phyloP scores from a whole-genome alignment of 2,888 invertebrate species.

The Cephonodes hylas region DNA sequence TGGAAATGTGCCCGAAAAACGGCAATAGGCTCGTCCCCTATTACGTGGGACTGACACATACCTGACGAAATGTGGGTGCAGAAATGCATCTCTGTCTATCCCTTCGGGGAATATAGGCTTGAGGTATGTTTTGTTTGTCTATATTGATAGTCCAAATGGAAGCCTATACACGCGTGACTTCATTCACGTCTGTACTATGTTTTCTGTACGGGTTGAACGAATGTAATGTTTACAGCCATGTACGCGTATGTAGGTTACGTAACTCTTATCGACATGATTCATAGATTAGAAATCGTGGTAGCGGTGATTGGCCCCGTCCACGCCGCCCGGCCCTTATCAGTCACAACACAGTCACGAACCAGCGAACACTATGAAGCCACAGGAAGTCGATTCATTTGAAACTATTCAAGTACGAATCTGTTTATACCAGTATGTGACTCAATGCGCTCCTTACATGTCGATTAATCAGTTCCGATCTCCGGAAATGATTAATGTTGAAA shows the following conservation, averaged over 20 bases:
- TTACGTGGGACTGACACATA: too few species aligned
- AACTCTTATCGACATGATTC: slow-evolving; percentile 31
- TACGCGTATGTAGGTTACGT: slow-evolving; percentile 20
- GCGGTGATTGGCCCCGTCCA: slow-evolving; percentile 39
- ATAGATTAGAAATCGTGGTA: slow-evolving; percentile 38
- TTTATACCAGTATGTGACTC: slow-evolving; percentile 25
- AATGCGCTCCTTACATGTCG: neutral
- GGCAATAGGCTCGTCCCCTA: too few species aligned
- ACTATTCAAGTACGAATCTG: slow-evolving; percentile 37
- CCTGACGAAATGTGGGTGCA: too few species aligned
- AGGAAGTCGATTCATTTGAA: slow-evolving; percentile 48
- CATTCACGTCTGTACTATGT: neutral
- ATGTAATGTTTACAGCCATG: slow-evolving; percentile 6
- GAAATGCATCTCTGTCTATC: too few species aligned
- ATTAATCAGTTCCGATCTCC: neutral
- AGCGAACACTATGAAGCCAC: slow-evolving; percentile 37
- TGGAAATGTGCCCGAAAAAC: too few species aligned
- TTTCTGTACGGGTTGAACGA: neutral
- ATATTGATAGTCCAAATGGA: too few species aligned
- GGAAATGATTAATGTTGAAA: neutral
- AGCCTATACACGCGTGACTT: neutral
- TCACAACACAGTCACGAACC: slow-evolving; percentile 41
- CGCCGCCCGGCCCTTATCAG: slow-evolving; percentile 53
- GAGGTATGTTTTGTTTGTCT: too few species aligned
- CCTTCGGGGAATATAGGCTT: too few species aligned